Evolutionary conservation across 2,797 vertebrate genomes (phyloP).

Genomic region (Muraenolepis orangiensis): DNA sequence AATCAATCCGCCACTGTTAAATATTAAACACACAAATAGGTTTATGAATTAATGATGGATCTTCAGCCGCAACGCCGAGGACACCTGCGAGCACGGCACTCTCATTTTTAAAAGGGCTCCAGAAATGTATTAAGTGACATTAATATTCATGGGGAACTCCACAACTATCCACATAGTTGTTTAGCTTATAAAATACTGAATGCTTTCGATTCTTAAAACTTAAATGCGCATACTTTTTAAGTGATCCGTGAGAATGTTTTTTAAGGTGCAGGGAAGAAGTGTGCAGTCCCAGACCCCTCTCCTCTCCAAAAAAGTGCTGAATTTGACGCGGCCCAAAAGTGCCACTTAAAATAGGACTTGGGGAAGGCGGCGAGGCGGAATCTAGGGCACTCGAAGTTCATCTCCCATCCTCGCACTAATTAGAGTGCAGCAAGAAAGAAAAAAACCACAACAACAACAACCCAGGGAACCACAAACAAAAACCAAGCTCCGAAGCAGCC

Average conservation of each 20-base stretch:
- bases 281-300: neutral
- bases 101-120: conserved; percentile 32
- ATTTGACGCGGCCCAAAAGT: conserved; percentile 49
- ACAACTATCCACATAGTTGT: neutral
- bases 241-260: conserved; percentile 15
- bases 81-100: conserved; percentile 52
- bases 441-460: neutral
- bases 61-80: conserved; percentile 30
- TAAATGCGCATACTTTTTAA: conserved; percentile 45
- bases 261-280: neutral
- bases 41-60: conserved; percentile 50
- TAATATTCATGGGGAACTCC: neutral
- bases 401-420: conserved; percentile 58
- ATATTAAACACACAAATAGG: conserved; percentile 55
- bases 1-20: conserved; percentile 41
- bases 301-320: conserved; percentile 1
- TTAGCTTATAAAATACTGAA: neutral
- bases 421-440: conserved; percentile 39
- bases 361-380: conserved; percentile 39
- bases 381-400: conserved; percentile 61
- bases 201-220: conserved; percentile 7
- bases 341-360: conserved; percentile 38
- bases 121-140: conserved; percentile 22
- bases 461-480: conserved; percentile 42
- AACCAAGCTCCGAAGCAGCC: conserved; percentile 33